Evolutionary conservation across 1,140 invertebrate species (phyloP).

Genomic region (Trichogramma pretiosum): DNA sequence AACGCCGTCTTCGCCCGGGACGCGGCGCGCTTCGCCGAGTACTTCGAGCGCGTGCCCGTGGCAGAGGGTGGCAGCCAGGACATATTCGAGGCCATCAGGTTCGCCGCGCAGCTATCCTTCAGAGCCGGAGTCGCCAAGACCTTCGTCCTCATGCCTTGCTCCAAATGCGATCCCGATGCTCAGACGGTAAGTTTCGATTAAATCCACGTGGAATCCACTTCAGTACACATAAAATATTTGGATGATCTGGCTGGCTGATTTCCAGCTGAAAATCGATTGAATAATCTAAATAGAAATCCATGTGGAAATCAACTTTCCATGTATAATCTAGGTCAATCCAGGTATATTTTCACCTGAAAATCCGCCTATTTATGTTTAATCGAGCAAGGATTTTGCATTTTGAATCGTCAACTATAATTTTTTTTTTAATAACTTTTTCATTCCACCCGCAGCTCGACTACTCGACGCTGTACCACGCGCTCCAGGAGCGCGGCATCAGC

Average conservation of each 20-base stretch:
- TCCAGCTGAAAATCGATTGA: no score
- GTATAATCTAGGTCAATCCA: no score
- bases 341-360: no score
- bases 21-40: slow-evolving; percentile 48
- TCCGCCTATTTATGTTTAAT: no score
- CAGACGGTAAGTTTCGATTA: slow-evolving; percentile 54
- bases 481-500: slow-evolving; percentile 69
- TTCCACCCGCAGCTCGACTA: slow-evolving; percentile 58
- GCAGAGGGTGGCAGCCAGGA: slow-evolving; percentile 49
- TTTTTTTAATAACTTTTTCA: neutral
- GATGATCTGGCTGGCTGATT: no score
- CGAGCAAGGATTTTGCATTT: no score
- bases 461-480: slow-evolving; percentile 63
- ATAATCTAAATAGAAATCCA: no score
- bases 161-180: slow-evolving; percentile 56
- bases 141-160: slow-evolving; percentile 74
- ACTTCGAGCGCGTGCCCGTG: slow-evolving; percentile 54
- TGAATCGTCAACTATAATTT: no score
- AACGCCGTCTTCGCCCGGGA: slow-evolving; percentile 56
- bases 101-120: slow-evolving; percentile 67
- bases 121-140: slow-evolving; percentile 77
- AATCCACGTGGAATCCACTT: no score
- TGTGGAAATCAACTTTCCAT: no score
- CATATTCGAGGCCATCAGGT: slow-evolving; percentile 65
- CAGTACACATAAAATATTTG: no score